These are phyloP conservation scores for Furnarius figulus DNA, from an alignment of 2,113 vertebrate species.

Conservation along the genomic window DNA sequence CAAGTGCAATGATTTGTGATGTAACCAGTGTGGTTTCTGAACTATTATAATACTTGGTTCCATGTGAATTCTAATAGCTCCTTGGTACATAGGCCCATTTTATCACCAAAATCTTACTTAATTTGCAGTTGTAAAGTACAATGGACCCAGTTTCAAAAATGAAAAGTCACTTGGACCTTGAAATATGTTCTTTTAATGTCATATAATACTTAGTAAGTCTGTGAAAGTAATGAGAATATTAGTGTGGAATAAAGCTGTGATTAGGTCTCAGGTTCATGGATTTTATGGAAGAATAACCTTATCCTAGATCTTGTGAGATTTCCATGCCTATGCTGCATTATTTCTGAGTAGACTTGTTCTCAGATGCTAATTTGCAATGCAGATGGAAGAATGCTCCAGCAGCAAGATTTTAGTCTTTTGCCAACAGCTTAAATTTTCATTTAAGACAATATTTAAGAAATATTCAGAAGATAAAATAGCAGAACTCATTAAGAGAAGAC, in stretches of 20 bases:
- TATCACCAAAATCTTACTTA: background rate
- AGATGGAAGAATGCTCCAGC: background rate
- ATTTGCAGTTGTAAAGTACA: background rate
- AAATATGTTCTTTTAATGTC: background rate
- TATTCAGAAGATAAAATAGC: background rate
- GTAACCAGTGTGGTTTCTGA: background rate
- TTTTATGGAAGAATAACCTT: conserved; percentile 3
- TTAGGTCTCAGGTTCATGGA: background rate
- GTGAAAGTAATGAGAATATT: background rate
- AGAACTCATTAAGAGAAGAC: conserved; percentile 7
- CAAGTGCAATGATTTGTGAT: background rate
- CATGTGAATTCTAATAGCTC: background rate
- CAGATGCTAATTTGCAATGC: conserved; percentile 25
- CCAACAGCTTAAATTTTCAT: conserved; percentile 19
- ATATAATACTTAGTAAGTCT: background rate
- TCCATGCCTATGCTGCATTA: background rate
- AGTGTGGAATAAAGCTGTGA: background rate
- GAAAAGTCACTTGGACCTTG: background rate
- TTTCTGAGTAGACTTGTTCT: background rate
- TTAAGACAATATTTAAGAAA: conserved; percentile 13
- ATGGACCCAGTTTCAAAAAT: background rate
- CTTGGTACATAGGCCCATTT: background rate
- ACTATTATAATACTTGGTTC: background rate
- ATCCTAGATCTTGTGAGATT: background rate
- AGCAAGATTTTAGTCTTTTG: background rate